These are phyloP conservation scores for Acrobeloides nanus DNA, from an alignment of 2,888 invertebrate species.

Conservation along the genomic window DNA sequence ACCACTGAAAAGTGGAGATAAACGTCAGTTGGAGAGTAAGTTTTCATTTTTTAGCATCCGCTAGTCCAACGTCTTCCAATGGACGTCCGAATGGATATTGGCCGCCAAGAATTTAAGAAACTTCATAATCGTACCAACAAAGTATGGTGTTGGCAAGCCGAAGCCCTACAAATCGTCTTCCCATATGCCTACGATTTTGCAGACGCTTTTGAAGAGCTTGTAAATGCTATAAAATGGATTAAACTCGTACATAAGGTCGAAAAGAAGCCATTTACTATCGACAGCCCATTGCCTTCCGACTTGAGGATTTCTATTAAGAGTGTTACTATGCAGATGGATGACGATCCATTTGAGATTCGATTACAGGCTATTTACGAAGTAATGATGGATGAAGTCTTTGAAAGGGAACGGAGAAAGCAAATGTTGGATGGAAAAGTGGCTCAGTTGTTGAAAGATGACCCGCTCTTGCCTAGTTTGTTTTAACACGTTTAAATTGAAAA, in stretches of 20 bases:
- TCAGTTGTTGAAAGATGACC: constrained; percentile 73
- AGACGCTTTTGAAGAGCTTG: constrained; percentile 47
- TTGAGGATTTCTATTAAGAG: constrained; percentile 76
- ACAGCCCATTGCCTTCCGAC: constrained; percentile 76
- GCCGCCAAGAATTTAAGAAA: constrained; percentile 25
- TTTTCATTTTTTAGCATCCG: constrained; percentile 2
- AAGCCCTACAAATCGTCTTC: constrained; percentile 53
- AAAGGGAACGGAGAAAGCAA: constrained; percentile 78
- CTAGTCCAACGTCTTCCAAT: constrained; percentile 8
- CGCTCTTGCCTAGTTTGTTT: constrained; percentile 63
- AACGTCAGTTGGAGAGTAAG: too few relatives aligned
- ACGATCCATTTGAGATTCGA: constrained; percentile 82
- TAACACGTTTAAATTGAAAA: background rate
- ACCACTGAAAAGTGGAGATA: too few relatives aligned
- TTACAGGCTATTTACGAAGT: constrained; percentile 88
- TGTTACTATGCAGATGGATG: constrained; percentile 81
- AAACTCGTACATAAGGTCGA: constrained; percentile 65
- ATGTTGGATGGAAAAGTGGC: constrained; percentile 67
- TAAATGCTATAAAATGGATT: constrained; percentile 88
- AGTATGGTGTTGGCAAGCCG: constrained; percentile 54
- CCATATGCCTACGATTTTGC: constrained; percentile 49
- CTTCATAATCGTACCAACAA: constrained; percentile 45
- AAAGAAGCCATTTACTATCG: constrained; percentile 64
- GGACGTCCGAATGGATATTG: constrained; percentile 26
- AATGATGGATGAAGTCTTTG: constrained; percentile 86